Percentiles rank a stretch among this genome's conserved stretches.
Conservation (phyloP, 2,797 vertebrate genomes). For the Lemur catta region DNA sequence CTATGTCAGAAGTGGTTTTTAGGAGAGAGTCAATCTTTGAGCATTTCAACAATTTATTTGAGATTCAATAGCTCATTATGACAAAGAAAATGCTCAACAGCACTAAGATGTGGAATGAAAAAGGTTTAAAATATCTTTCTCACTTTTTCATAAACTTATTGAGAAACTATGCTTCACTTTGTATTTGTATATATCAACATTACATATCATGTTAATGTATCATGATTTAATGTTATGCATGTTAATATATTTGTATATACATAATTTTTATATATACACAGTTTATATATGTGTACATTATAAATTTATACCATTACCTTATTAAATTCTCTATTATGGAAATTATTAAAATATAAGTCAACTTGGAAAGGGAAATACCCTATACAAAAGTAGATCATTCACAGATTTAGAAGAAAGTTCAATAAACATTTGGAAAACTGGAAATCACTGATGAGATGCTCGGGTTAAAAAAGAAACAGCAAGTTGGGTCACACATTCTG, state of each 20-base stretch:
- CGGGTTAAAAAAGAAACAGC: accelerated
- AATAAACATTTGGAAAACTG: not conserved
- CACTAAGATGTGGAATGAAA: not conserved
- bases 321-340: not conserved
- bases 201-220: not conserved
- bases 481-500: not conserved
- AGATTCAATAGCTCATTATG: not conserved
- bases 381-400: accelerated
- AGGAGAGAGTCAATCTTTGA: constrained; percentile 2
- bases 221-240: not conserved
- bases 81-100: not conserved
- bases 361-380: not conserved
- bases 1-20: not conserved
- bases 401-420: not conserved
- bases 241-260: too few relatives aligned
- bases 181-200: not conserved
- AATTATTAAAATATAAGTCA: not conserved
- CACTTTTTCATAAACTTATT: not conserved
- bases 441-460: not conserved
- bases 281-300: not conserved
- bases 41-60: constrained; percentile 44
- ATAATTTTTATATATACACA: not conserved
- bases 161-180: not conserved
- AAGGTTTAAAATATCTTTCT: too few relatives aligned
- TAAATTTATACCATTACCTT: not conserved